Percentiles rank a stretch among this genome's conserved stretches.
Conservation (phyloP, 2,888 invertebrate species). For the Yponomeuta sedellus region DNA sequence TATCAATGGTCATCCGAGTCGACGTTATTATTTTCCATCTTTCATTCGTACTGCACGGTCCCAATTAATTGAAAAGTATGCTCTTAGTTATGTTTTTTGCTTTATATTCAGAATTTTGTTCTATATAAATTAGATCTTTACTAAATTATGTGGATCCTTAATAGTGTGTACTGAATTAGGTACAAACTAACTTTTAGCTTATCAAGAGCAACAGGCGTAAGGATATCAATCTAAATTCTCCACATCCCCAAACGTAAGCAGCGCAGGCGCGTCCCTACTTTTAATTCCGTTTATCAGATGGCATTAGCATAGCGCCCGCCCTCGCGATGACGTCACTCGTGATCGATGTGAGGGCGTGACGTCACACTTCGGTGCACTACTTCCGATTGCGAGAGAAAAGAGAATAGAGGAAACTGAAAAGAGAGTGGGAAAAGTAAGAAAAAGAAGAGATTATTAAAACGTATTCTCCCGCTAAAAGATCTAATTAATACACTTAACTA, state of each 20-base stretch:
- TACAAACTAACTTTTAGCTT: not conserved
- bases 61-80: no score
- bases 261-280: not conserved
- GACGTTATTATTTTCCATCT: no score
- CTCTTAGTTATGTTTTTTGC: no score
- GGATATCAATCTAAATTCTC: not conserved
- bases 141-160: not conserved
- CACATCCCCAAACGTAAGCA: not conserved
- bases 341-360: not conserved
- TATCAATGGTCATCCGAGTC: no score
- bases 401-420: no score
- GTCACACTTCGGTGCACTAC: not conserved
- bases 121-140: not conserved
- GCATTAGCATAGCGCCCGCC: not conserved
- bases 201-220: not conserved
- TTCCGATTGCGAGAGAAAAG: no score
- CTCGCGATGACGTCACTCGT: not conserved
- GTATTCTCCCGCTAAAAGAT: no score
- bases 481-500: no score
- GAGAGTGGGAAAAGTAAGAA: no score
- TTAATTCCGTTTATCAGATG: constrained; percentile 1
- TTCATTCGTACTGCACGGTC: no score
- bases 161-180: not conserved
- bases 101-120: no score
- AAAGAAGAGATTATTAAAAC: no score